Evolutionary conservation across 2,888 invertebrate species (phyloP).

Genomic region (Neocrepidodera transversa): DNA sequence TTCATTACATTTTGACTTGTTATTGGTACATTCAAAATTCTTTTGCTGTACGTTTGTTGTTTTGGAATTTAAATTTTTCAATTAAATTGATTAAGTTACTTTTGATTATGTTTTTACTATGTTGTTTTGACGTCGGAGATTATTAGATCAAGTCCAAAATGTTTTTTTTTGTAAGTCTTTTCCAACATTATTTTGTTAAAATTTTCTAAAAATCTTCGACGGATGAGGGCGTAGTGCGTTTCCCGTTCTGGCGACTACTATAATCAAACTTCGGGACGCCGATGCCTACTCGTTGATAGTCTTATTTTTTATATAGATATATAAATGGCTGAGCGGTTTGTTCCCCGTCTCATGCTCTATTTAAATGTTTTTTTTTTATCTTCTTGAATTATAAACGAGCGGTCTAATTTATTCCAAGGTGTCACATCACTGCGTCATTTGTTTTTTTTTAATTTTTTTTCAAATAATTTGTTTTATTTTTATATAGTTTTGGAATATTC

Average conservation of each 20-base stretch:
- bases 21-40: constrained; percentile 58
- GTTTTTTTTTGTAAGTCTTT: not conserved
- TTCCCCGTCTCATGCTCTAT: constrained; percentile 42
- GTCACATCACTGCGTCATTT: constrained; percentile 54
- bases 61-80: constrained; percentile 47
- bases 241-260: constrained; percentile 54
- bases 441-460: constrained; percentile 30
- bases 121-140: constrained; percentile 32
- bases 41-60: constrained; percentile 51
- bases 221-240: constrained; percentile 51
- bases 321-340: constrained; percentile 28
- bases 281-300: constrained; percentile 47
- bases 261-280: constrained; percentile 55
- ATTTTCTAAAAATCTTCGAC: constrained; percentile 30
- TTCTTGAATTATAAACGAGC: constrained; percentile 21
- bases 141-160: constrained; percentile 8
- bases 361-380: constrained; percentile 56
- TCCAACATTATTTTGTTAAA: no score
- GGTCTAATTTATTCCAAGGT: constrained; percentile 46
- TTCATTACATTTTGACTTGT: constrained; percentile 47
- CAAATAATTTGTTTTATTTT: constrained; percentile 29
- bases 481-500: constrained; percentile 40
- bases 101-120: constrained; percentile 43
- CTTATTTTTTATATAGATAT: constrained; percentile 44
- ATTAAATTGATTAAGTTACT: constrained; percentile 59